Conservation (phyloP, 2,888 invertebrate species). For the Zhuqinia jingwanae region DNA sequence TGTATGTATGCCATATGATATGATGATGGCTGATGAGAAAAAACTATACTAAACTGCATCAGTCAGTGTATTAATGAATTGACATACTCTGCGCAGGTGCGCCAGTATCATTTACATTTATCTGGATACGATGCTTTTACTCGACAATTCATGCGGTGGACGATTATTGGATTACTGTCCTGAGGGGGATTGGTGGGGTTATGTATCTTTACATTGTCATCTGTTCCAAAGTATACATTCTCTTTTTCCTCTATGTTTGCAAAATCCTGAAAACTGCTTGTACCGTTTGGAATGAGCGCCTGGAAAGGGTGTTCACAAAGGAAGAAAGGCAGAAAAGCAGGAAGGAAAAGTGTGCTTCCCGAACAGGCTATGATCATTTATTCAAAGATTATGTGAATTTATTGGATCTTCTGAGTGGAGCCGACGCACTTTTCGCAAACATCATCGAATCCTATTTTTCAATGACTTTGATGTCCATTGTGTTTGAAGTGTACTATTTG, state of each 20-base stretch:
- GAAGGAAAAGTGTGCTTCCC: conserved; percentile 66
- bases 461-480: conserved; percentile 71
- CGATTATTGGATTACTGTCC: conserved; percentile 12
- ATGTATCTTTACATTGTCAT: conserved; percentile 64
- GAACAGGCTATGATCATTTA: conserved; percentile 75
- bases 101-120: conserved; percentile 64
- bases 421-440: conserved; percentile 73
- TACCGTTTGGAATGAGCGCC: conserved; percentile 74
- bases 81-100: no score
- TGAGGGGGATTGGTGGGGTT: conserved; percentile 27
- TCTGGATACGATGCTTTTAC: conserved; percentile 50
- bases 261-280: conserved; percentile 71
- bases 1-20: no score
- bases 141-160: conserved; percentile 49
- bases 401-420: conserved; percentile 74
- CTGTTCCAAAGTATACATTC: conserved; percentile 73
- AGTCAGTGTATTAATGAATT: no score
- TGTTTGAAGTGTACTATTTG: conserved; percentile 76
- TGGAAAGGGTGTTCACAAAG: conserved; percentile 71
- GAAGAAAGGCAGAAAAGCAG: conserved; percentile 65
- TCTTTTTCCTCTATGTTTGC: conserved; percentile 75
- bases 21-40: no score
- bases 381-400: conserved; percentile 76
- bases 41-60: no score
- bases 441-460: conserved; percentile 76